phyloP scores from a whole-genome alignment of 2,113 vertebrate species.

The Pedetes capensis region DNA sequence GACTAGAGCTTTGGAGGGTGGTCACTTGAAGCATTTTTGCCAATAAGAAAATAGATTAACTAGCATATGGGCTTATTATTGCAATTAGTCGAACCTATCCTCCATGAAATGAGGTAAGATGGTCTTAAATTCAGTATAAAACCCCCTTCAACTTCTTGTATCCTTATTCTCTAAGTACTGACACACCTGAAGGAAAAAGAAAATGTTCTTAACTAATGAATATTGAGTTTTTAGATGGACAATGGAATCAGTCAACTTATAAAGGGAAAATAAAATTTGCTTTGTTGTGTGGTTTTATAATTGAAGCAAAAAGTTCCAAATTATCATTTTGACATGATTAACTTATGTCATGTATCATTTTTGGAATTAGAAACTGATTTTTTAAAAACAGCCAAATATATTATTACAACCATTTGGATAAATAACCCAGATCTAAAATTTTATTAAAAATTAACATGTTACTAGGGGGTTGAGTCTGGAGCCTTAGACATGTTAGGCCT shows the following conservation, averaged over 20 bases:
- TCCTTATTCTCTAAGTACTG: not conserved
- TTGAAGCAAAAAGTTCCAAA: not conserved
- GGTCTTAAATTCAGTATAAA: not conserved
- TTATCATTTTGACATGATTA: constrained; percentile 24
- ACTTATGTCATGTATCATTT: not conserved
- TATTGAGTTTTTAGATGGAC: not conserved
- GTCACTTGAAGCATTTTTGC: not conserved
- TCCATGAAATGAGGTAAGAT: not conserved
- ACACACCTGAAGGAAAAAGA: not conserved
- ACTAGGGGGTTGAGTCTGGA: no score
- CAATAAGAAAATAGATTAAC: not conserved
- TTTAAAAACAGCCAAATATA: not conserved
- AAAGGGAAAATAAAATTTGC: not conserved
- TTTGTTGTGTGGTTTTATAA: not conserved
- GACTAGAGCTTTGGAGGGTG: not conserved
- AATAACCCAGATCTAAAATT: constrained; percentile 29
- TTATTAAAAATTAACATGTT: not conserved
- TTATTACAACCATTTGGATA: not conserved
- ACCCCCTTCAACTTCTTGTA: not conserved
- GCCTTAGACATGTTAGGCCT: no score
- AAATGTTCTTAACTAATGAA: not conserved
- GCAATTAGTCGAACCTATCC: not conserved
- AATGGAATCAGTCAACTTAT: not conserved
- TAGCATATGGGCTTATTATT: not conserved
- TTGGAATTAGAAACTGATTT: not conserved